These are phyloP conservation scores for Heliornis fulica DNA, from an alignment of 2,113 vertebrate genomes.

Conservation along the genomic window DNA sequence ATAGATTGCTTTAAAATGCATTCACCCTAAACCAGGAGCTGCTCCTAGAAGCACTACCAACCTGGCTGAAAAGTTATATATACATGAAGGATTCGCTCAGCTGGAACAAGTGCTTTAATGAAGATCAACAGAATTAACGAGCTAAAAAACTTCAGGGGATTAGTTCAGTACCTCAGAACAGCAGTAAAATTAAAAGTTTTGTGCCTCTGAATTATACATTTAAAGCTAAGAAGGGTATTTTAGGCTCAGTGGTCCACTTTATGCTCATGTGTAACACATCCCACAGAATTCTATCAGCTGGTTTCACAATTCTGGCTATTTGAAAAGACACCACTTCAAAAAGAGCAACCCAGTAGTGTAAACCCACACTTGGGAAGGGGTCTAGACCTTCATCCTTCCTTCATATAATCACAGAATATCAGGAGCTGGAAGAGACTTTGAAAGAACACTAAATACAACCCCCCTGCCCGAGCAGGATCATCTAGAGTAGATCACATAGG, in stretches of 20 bases:
- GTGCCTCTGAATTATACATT: background rate
- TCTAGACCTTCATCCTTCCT: background rate
- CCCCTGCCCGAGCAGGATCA: too few relatives aligned
- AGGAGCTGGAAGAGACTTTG: too few relatives aligned
- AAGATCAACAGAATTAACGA: constrained; percentile 42
- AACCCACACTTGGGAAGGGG: background rate
- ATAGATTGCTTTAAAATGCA: constrained; percentile 61
- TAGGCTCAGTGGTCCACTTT: background rate
- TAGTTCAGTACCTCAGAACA: constrained; percentile 20
- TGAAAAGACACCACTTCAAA: background rate
- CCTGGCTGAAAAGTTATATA: background rate
- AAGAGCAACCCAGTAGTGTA: background rate
- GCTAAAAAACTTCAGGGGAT: constrained; percentile 28
- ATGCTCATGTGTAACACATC: background rate
- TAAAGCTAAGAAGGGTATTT: background rate
- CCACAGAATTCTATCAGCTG: background rate
- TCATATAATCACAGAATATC: too few relatives aligned
- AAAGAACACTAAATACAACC: too few relatives aligned
- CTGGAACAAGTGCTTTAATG: background rate
- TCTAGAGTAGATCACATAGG: too few relatives aligned
- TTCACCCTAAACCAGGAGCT: constrained; percentile 42
- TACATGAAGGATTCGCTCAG: background rate
- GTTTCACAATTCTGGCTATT: background rate
- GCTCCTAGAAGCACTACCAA: constrained; percentile 8
- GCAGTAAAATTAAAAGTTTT: background rate